Evolutionary conservation across 2,888 invertebrate species (phyloP).

Genomic region (Lycophotia porphyrea): DNA sequence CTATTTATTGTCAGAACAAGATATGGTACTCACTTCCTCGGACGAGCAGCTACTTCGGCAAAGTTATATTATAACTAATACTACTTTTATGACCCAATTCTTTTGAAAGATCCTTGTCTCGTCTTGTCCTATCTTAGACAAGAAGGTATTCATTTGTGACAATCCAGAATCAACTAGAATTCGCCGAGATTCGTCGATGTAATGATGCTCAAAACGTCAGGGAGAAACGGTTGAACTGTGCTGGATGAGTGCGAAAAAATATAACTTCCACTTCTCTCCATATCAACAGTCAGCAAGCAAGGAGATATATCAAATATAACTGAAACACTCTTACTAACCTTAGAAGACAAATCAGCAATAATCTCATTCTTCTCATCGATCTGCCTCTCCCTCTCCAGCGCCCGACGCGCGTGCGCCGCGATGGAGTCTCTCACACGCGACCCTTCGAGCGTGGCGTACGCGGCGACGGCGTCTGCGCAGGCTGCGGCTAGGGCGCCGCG

Average conservation of each 20-base stretch:
- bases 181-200: background rate
- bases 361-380: slow-evolving; percentile 94
- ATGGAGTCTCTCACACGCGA: slow-evolving; percentile 94
- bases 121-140: background rate
- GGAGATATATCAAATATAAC: rapidly evolving
- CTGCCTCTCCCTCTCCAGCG: slow-evolving; percentile 94
- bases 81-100: background rate
- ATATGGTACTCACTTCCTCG: background rate
- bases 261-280: background rate
- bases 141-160: background rate
- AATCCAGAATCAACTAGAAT: background rate
- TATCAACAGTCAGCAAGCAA: background rate
- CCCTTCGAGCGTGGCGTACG: slow-evolving; percentile 93
- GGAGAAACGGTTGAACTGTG: background rate
- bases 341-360: slow-evolving; percentile 94
- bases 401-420: slow-evolving; percentile 93
- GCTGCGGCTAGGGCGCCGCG: slow-evolving; percentile 92
- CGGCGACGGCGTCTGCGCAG: slow-evolving; percentile 93
- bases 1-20: background rate
- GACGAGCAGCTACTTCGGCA: background rate
- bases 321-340: slow-evolving; percentile 86
- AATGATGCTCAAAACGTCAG: background rate
- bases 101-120: background rate
- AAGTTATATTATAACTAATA: background rate
- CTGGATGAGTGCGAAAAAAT: background rate